Percentiles rank a stretch among this genome's conserved stretches.
These are phyloP conservation scores for Tethya wilhelma DNA, from an alignment of 37 sponge, comb jelly and placozoan genomes.

Conservation along the genomic window DNA sequence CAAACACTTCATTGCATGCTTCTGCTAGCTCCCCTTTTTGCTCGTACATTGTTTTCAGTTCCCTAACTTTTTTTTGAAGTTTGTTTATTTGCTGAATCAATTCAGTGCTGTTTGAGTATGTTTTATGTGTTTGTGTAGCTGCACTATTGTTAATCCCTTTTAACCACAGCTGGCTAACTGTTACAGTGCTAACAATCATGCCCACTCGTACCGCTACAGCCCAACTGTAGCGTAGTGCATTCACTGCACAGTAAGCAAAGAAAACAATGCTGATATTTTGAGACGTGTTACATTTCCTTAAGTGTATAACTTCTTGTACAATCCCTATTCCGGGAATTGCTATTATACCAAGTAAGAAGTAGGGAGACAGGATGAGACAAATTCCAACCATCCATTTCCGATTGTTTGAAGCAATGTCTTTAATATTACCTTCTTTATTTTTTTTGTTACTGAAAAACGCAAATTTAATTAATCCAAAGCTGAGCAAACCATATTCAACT, in stretches of 20 bases:
- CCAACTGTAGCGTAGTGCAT: neutral
- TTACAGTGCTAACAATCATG: constrained; percentile 1
- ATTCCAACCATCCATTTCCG: no score
- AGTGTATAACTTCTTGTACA: neutral
- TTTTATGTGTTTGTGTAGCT: neutral
- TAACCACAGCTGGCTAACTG: neutral
- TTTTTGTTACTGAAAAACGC: no score
- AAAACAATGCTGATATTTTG: neutral
- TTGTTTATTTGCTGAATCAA: neutral
- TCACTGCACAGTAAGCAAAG: constrained; percentile 24
- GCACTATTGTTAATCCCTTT: neutral
- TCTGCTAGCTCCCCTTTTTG: constrained; percentile 5
- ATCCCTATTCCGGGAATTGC: constrained; percentile 17
- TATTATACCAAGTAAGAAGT: constrained; percentile 14
- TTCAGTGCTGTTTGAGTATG: neutral
- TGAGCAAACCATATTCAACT: constrained; percentile 7
- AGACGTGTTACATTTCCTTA: neutral
- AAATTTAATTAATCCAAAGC: neutral
- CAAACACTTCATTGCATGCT: neutral
- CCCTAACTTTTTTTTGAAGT: neutral
- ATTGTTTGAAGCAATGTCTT: no score
- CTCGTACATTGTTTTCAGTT: neutral
- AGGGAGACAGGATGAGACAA: neutral
- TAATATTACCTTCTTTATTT: no score
- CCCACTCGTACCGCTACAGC: constrained; percentile 1